A percentile compares a stretch with the other conserved stretches of the same genome.
These are phyloP conservation scores for Melanitta fusca DNA, from an alignment of 2,797 vertebrate genomes.

Conservation along the genomic window DNA sequence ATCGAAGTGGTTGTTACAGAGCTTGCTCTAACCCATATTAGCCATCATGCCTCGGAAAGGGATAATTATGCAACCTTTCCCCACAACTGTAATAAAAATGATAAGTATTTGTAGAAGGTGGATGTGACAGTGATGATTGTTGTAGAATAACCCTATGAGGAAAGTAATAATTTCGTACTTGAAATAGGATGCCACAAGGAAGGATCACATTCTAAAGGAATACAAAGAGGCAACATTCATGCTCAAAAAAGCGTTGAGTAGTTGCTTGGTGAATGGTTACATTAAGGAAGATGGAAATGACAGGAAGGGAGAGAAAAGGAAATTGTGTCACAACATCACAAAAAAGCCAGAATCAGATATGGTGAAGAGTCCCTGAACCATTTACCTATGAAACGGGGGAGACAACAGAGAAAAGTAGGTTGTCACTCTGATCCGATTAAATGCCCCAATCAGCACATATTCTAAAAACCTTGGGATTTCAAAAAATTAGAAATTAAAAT, in stretches of 20 bases:
- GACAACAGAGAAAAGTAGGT: neutral
- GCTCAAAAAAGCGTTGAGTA: neutral
- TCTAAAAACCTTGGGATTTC: neutral
- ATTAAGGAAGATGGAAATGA: neutral
- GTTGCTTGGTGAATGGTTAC: neutral
- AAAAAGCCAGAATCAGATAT: neutral
- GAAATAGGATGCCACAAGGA: neutral
- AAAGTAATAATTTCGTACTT: neutral
- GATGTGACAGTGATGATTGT: too few species aligned
- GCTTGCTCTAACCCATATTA: fast-evolving
- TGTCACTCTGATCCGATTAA: neutral
- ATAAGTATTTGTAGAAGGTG: neutral
- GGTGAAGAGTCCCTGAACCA: neutral
- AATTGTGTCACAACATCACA: neutral
- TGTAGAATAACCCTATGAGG: neutral
- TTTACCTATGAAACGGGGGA: neutral
- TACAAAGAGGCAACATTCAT: neutral
- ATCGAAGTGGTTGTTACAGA: neutral
- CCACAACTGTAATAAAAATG: neutral
- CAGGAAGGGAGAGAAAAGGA: neutral
- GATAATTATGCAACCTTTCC: neutral
- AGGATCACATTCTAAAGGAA: neutral
- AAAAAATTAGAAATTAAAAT: too few species aligned
- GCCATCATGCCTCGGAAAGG: neutral
- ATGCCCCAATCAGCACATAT: neutral